Evolutionary conservation across 1,140 invertebrate species (phyloP), one percentile per base, ranked within the genome.

Genomic region (Drosophila cardini): DNA sequence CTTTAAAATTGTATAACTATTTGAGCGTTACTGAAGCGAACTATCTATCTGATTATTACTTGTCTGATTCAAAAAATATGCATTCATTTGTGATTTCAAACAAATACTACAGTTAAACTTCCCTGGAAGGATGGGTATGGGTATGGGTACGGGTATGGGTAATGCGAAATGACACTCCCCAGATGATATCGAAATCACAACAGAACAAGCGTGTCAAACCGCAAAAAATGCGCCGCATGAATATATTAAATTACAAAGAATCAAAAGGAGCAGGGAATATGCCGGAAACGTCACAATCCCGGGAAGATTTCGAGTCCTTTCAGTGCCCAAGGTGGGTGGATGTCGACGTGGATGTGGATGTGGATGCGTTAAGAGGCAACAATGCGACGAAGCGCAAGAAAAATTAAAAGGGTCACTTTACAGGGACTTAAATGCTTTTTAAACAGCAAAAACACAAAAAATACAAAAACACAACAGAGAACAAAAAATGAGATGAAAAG

Each of bases 401-500:
- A 90, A 87, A 91, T 91, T 91, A 91, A 91, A 91, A 91, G 89
- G 89, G 89, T 91, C 89, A 91, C 89, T 91, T 91, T 89, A 85
- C 84, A 89, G 72, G 83, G 87, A 89, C 87, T 90, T 89, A 89
- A 72, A 76, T 76, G 74, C 70, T 73, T 64, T 76, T 73, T 73
- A 67, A 65, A 77, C 65, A 79, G 53, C 53, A 72, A 60, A 65
- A 26, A 26, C 21, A 26, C 21, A 26, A 26, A 4, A 26, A 26
- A 26, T 4, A 26, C 3, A 26, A 26, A 77, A 63, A 65, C 58
- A 76, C 55, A 78, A 78, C 64, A 48, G 38, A 48, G 40, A 64
- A 46, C 79, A 82, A 75, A 74, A 87, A 89, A 89, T 84, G 67
- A 70, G 85, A 80, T 84, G 85, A 89, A 89, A 89, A 89, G 80